Conservation (phyloP, 2,888 invertebrate species). For the Abscondita cerata region DNA sequence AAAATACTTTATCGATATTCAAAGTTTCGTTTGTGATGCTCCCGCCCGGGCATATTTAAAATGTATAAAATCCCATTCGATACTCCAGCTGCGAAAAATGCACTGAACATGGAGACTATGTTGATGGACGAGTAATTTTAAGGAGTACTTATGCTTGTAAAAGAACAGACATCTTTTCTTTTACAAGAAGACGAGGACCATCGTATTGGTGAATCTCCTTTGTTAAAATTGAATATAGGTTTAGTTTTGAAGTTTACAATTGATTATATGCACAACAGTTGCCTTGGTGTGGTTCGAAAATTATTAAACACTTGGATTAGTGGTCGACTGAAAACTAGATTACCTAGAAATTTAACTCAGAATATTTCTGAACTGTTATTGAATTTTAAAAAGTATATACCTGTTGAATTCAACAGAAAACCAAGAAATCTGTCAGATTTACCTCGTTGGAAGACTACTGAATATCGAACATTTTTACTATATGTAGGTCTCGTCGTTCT, state of each 20-base stretch:
- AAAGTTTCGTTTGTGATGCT: constrained; percentile 15
- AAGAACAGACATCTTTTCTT: constrained; percentile 2
- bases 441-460: constrained; percentile 35
- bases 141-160: background rate
- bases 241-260: background rate
- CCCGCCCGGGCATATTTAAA: constrained; percentile 22
- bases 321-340: background rate
- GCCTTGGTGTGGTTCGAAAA: no score
- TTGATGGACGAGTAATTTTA: constrained; percentile 16
- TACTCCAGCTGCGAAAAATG: constrained; percentile 27
- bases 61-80: constrained; percentile 25
- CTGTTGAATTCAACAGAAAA: constrained; percentile 33
- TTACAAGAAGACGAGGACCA: no score
- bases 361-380: constrained; percentile 2
- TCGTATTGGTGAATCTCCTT: constrained; percentile 3
- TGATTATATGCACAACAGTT: constrained; percentile 7
- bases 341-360: background rate
- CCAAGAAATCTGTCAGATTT: constrained; percentile 27
- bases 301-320: constrained; percentile 12
- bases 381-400: constrained; percentile 11
- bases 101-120: constrained; percentile 17
- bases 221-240: background rate
- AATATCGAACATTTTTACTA: constrained; percentile 28
- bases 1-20: constrained; percentile 12
- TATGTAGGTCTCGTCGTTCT: constrained; percentile 32